Percentiles rank a stretch among this genome's conserved stretches.
These are phyloP conservation scores for Oncorhynchus gorbuscha DNA, from an alignment of 2,113 vertebrate species.

Conservation along the genomic window DNA sequence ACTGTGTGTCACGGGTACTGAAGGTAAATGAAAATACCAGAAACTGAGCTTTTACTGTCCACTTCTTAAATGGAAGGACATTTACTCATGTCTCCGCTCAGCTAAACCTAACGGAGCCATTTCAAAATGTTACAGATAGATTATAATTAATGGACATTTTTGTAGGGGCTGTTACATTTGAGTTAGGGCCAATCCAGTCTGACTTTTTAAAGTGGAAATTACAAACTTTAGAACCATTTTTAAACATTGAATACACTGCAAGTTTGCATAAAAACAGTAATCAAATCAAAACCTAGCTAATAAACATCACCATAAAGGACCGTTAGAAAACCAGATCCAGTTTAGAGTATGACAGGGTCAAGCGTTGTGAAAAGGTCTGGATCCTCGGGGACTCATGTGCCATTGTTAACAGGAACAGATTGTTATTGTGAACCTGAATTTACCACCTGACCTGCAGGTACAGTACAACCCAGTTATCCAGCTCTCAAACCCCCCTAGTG, in stretches of 20 bases:
- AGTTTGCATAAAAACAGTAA: too few species aligned
- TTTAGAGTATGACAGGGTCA: neutral
- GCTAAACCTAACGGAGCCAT: neutral
- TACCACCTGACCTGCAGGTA: slow-evolving; percentile 56
- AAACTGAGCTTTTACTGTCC: neutral
- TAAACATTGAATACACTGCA: too few species aligned
- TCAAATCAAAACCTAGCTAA: too few species aligned
- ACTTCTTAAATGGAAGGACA: neutral
- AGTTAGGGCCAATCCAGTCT: too few species aligned
- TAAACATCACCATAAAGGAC: neutral
- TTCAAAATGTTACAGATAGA: neutral
- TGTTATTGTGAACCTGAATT: slow-evolving; percentile 20
- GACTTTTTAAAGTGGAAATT: too few species aligned
- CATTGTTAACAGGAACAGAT: slow-evolving; percentile 33
- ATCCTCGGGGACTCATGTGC: neutral
- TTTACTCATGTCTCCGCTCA: neutral
- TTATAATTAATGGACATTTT: neutral
- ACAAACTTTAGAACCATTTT: too few species aligned
- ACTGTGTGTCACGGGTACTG: neutral
- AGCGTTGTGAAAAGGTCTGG: neutral
- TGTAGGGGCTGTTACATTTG: too few species aligned
- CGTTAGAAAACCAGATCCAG: neutral
- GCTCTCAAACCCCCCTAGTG: slow-evolving; percentile 44
- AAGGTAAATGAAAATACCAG: neutral
- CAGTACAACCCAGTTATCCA: slow-evolving; percentile 22